These are phyloP conservation scores for Hippocampus guttulatus DNA, from an alignment of 2,113 vertebrate genomes.

Conservation along the genomic window DNA sequence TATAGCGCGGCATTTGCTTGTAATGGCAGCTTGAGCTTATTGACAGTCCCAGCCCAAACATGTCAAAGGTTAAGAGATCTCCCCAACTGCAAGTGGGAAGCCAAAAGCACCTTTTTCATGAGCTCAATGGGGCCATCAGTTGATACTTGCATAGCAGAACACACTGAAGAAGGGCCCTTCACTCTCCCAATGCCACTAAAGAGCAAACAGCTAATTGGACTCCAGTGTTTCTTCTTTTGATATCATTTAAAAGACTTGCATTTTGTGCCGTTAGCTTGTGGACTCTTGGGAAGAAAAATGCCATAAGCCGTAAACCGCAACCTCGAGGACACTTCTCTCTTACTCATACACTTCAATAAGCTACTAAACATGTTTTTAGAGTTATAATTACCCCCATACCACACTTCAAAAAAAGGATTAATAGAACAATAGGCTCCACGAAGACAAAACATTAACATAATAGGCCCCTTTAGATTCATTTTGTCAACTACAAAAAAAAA, in stretches of 20 bases:
- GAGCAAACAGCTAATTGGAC: constrained; percentile 61
- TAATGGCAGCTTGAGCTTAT: constrained; percentile 63
- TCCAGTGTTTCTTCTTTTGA: constrained; percentile 38
- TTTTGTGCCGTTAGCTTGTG: constrained; percentile 4
- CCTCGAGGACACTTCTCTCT: constrained; percentile 7
- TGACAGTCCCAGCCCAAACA: constrained; percentile 69
- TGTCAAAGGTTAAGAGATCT: constrained; percentile 73
- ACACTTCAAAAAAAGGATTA: constrained; percentile 8
- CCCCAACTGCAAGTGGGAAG: constrained; percentile 61
- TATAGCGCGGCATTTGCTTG: constrained; percentile 65
- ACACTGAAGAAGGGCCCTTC: constrained; percentile 40
- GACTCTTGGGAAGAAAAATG: constrained; percentile 8
- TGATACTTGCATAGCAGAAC: constrained; percentile 56
- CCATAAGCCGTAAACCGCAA: constrained; percentile 2
- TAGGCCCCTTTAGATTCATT: neutral
- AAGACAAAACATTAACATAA: neutral
- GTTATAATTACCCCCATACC: constrained; percentile 6
- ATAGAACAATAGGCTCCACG: neutral
- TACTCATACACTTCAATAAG: neutral
- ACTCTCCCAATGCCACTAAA: constrained; percentile 31
- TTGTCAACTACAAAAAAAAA: neutral
- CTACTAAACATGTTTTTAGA: constrained; percentile 8
- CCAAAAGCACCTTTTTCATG: constrained; percentile 56
- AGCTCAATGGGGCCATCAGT: constrained; percentile 58
- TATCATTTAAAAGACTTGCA: constrained; percentile 28